Evolutionary conservation across 2,888 invertebrate species (phyloP).

Genomic region (Minunthozetes semirufus): DNA sequence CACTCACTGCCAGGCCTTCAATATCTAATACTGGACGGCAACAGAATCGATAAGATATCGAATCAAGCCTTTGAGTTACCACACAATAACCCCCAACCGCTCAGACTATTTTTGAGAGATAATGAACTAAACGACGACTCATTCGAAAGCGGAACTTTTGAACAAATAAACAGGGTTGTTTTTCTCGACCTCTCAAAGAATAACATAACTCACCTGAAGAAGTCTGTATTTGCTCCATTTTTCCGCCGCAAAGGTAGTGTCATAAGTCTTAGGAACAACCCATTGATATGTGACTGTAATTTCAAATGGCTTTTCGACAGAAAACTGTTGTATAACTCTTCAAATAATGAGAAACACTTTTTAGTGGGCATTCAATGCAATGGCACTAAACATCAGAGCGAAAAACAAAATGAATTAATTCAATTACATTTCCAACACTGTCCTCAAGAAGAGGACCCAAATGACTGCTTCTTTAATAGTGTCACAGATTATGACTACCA

Average conservation of each 20-base stretch:
- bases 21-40: constrained; percentile 29
- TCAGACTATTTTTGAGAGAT: constrained; percentile 23
- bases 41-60: constrained; percentile 22
- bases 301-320: constrained; percentile 32
- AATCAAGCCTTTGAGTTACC: constrained; percentile 6
- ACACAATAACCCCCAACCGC: neutral
- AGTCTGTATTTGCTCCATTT: constrained; percentile 4
- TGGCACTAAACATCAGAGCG: neutral
- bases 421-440: constrained; percentile 31
- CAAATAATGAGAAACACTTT: neutral
- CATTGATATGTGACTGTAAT: constrained; percentile 34
- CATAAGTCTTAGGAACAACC: constrained; percentile 7
- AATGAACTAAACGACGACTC: constrained; percentile 21
- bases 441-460: neutral
- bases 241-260: constrained; percentile 10
- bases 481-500: neutral
- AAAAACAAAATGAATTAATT: neutral
- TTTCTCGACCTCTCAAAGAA: constrained; percentile 18
- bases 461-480: neutral
- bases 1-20: neutral
- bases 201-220: constrained; percentile 14
- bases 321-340: constrained; percentile 25
- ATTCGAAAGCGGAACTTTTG: constrained; percentile 21
- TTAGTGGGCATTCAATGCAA: constrained; percentile 18
- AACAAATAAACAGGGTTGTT: neutral